Conservation (phyloP, 30 jellyfish, hydroid and myxozoan genomes). For the Aurelia aurita complex sp. Pacific region DNA sequence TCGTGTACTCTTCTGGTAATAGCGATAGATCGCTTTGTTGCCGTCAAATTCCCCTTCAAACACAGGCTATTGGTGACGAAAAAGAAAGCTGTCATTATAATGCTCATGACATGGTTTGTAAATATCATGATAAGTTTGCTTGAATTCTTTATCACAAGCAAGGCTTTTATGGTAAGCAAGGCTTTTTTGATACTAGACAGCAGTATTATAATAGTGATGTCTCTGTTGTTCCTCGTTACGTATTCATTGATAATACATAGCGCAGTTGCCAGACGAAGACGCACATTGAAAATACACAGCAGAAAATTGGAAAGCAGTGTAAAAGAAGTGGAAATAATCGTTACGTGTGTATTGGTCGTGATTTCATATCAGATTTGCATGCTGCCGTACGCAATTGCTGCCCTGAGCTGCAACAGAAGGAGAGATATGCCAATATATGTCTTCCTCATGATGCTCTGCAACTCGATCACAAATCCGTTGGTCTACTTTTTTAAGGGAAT, state of each 20-base stretch:
- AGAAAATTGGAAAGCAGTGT: not conserved
- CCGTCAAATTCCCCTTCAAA: constrained; percentile 28
- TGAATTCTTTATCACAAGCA: too few relatives aligned
- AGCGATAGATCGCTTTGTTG: constrained; percentile 20
- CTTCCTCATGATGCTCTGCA: too few relatives aligned
- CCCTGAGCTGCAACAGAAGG: not conserved
- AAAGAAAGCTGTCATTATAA: constrained; percentile 3
- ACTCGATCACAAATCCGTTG: too few relatives aligned
- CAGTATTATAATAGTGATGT: not conserved
- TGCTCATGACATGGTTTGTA: not conserved
- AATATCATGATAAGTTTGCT: too few relatives aligned
- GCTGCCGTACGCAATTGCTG: constrained; percentile 20
- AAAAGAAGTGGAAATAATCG: not conserved
- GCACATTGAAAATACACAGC: not conserved
- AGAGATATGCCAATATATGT: too few relatives aligned
- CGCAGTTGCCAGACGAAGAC: not conserved
- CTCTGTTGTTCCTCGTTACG: not conserved
- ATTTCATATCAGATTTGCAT: constrained; percentile 16
- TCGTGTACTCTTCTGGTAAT: not conserved
- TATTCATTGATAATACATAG: constrained; percentile 4
- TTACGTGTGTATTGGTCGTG: constrained; percentile 21
- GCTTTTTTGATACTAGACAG: not conserved
- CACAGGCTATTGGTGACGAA: constrained; percentile 48
- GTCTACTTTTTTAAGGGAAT: too few relatives aligned
- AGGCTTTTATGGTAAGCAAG: not conserved